phyloP scores from a whole-genome alignment of 2,113 vertebrate genomes.

The Camarhynchus parvulus region DNA sequence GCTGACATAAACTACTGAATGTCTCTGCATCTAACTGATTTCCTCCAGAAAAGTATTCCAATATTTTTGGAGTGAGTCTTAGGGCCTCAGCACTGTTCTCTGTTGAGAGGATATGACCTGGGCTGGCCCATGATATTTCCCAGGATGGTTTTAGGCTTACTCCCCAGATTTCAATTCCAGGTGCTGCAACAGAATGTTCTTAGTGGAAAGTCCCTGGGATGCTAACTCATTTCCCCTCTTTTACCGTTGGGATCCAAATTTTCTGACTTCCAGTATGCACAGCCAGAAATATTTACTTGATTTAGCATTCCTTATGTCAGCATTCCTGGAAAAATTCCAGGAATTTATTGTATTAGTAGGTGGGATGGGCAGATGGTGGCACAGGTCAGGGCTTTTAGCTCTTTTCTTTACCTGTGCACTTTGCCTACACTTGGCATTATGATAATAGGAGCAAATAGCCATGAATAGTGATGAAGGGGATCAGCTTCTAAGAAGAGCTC shows the following conservation, averaged over 20 bases:
- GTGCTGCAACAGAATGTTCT: not conserved
- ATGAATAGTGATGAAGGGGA: not conserved
- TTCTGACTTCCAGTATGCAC: not conserved
- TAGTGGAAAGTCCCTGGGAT: not conserved
- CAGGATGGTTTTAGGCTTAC: not conserved
- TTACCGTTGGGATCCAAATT: not conserved
- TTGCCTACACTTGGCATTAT: not conserved
- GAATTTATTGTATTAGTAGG: not conserved
- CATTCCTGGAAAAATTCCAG: slow-evolving; percentile 21
- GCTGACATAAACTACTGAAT: not conserved
- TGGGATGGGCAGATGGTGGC: not conserved
- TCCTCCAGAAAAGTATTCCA: not conserved
- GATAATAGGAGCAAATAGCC: not conserved
- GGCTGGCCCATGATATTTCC: not conserved
- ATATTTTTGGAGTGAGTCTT: rapidly evolving
- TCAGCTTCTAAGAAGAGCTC: not conserved
- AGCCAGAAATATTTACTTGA: not conserved
- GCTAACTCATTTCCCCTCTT: not conserved
- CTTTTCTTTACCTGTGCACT: not conserved
- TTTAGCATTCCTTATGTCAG: not conserved
- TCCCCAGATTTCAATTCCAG: not conserved
- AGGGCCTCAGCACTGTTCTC: not conserved
- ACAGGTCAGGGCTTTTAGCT: not conserved
- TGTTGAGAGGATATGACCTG: not conserved
- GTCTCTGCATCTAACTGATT: not conserved